These are phyloP conservation scores for Mythimna ferrago DNA, from an alignment of 2,888 invertebrate genomes.

Conservation along the genomic window DNA sequence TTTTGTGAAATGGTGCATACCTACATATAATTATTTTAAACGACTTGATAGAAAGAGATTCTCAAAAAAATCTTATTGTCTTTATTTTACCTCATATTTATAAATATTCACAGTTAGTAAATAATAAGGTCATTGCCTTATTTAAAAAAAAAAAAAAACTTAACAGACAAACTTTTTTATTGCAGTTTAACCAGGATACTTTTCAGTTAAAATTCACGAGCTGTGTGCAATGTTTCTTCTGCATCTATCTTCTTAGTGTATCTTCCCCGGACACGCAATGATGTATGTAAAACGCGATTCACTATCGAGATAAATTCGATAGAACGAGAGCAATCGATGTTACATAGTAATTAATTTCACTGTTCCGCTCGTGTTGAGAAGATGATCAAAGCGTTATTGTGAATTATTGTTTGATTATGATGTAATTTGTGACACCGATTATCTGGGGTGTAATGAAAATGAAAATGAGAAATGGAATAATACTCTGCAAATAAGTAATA, in stretches of 20 bases:
- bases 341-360: constrained; percentile 58
- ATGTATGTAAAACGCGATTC: constrained; percentile 74
- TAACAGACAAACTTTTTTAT: no score
- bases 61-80: no score
- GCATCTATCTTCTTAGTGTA: not conserved
- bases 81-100: no score
- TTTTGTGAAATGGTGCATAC: no score
- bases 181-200: no score
- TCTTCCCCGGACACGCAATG: constrained; percentile 63
- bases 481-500: not conserved
- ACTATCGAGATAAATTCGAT: constrained; percentile 67
- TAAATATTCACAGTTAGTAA: no score
- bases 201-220: no score
- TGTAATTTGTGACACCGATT: constrained; percentile 43
- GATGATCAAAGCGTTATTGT: constrained; percentile 23
- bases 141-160: no score
- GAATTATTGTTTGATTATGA: constrained; percentile 17
- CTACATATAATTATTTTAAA: no score
- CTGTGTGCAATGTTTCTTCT: constrained; percentile 25
- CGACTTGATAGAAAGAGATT: no score
- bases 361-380: constrained; percentile 55
- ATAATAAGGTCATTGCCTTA: no score
- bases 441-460: constrained; percentile 28
- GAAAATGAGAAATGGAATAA: constrained; percentile 21
- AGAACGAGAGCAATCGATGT: constrained; percentile 58